phyloP scores from a whole-genome alignment of 2,113 vertebrate genomes.

The Verasper variegatus region DNA sequence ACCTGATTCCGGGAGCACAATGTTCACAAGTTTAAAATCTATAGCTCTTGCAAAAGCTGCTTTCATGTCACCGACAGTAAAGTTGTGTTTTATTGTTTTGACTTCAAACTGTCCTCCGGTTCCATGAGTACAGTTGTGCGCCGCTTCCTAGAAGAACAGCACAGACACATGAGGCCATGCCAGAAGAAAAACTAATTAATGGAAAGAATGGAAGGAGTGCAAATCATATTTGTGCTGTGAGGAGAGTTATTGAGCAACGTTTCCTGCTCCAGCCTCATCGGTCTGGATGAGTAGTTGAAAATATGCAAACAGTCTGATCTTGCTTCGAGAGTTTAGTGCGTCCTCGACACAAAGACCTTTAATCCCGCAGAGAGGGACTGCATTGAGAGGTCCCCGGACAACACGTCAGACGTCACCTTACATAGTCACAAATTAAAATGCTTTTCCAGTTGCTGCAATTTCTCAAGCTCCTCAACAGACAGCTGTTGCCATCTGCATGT shows the following conservation, averaged over 20 bases:
- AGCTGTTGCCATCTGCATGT: constrained; percentile 84
- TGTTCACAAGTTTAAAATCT: too few species aligned
- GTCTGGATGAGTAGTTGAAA: not conserved
- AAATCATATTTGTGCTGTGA: not conserved
- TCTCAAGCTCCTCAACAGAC: constrained; percentile 75
- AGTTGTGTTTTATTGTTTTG: not conserved
- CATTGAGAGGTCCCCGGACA: constrained; percentile 5
- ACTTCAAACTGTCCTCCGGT: too few species aligned
- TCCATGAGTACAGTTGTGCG: not conserved
- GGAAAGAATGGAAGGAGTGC: not conserved
- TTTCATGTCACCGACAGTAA: not conserved
- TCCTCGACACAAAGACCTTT: not conserved
- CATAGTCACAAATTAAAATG: constrained; percentile 52
- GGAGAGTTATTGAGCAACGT: not conserved
- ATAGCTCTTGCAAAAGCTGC: not conserved
- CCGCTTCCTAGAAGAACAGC: not conserved
- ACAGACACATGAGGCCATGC: not conserved
- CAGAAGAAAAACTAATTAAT: not conserved
- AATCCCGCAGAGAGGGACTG: not conserved
- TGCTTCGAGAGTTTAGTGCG: not conserved
- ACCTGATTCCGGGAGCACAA: not conserved
- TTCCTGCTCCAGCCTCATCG: not conserved
- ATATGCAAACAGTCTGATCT: not conserved
- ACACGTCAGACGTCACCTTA: constrained; percentile 52
- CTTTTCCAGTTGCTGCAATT: constrained; percentile 71